Evolutionary conservation across 2,888 invertebrate species (phyloP), one percentile per base, ranked within the genome.

Genomic region (Pristionchus fissidentatus): DNA sequence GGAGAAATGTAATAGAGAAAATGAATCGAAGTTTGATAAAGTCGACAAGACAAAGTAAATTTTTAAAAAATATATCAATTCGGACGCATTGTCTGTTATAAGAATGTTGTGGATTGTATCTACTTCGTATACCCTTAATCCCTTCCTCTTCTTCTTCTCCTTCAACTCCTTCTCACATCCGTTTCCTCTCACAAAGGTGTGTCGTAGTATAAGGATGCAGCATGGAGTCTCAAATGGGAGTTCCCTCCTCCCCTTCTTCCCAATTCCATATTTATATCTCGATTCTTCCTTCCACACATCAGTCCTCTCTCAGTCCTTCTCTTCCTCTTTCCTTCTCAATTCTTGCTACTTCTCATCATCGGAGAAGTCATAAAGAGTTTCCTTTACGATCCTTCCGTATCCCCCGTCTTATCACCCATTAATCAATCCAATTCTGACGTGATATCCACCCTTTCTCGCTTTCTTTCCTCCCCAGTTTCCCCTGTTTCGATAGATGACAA

Each of bases 211-310:
- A n/a, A n/a, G n/a, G n/a, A n/a, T n/a, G n/a, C n/a, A n/a, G n/a
- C n/a, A n/a, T n/a, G n/a, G n/a, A n/a, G 10, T 41, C 32, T 13
- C 8, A 22, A n/a, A 43, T 32, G 41, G 32, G 29, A 46, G n/a
- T 46, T 43, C 26, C 49, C 43, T 46, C 77, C 52, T 41, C 49
- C 26, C 38, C 19, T 77, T 77, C 77, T 15, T 77, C 52, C 77
- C 52, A 46, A 77, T 52, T 77, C 46, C 52, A 46, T 77, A 77
- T 77, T 49, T 77, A 77, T 77, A 77, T 77, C 77, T 77, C 77
- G 29, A 13, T 77, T 29, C 77, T 77, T 49, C 52, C 13, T 52
- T 19, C 13, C 52, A 19, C 19, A 38, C 66, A 66, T 66, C 66
- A 66, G 32, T 66, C 66, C 66, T 38, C n/a, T 66, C 66, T 77